These are phyloP conservation scores for Neoseiulus cucumeris DNA, from an alignment of 1,140 invertebrate species.

Conservation along the genomic window DNA sequence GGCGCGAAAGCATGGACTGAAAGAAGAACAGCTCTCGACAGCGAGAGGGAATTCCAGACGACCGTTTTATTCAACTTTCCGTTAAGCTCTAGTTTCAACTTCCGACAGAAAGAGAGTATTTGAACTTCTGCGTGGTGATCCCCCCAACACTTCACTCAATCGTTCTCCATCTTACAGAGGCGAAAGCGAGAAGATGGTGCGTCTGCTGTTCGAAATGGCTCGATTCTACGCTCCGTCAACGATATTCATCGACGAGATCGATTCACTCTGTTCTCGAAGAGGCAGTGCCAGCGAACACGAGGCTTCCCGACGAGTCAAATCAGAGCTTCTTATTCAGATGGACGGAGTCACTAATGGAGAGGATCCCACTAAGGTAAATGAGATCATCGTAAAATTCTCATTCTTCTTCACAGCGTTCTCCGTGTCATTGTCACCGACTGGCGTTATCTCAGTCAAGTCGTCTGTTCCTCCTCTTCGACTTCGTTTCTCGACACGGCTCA, in stretches of 20 bases:
- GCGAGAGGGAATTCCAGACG: no score
- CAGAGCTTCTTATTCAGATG: constrained; percentile 96
- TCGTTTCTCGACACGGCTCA: no score
- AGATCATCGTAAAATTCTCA: background rate
- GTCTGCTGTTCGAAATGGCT: constrained; percentile 95
- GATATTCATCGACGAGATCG: constrained; percentile 99
- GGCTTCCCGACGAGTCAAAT: constrained; percentile 88
- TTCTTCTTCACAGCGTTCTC: background rate
- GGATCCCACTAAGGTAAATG: constrained; percentile 9
- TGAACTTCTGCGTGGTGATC: no score
- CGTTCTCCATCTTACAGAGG: constrained; percentile 35
- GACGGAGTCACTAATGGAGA: constrained; percentile 46
- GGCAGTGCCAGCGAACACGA: constrained; percentile 95
- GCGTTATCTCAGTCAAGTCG: background rate
- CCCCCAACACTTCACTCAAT: background rate
- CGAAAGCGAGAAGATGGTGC: constrained; percentile 93
- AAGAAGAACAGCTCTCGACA: no score
- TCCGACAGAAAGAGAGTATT: no score
- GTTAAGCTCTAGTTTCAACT: no score
- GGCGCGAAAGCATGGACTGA: no score
- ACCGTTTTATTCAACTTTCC: no score
- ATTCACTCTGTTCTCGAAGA: constrained; percentile 84
- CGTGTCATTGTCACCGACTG: background rate
- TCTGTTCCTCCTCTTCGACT: no score
- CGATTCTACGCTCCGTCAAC: constrained; percentile 96